phyloP scores from a whole-genome alignment of 2,888 invertebrate species.

The Hypena proboscidalis region DNA sequence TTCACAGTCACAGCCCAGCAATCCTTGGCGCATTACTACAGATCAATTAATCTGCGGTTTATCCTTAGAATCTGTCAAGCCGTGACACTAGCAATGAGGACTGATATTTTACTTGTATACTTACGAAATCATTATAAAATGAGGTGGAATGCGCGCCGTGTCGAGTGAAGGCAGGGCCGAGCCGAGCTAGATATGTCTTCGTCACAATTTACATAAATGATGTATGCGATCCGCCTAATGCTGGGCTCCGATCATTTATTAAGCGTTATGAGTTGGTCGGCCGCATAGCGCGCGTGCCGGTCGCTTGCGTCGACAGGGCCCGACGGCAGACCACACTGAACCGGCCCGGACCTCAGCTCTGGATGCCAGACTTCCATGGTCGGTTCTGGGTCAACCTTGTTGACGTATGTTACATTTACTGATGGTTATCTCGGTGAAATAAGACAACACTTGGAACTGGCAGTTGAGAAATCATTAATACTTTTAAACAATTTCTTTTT shows the following conservation, averaged over 20 bases:
- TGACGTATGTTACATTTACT: constrained; percentile 72
- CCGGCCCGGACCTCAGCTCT: constrained; percentile 42
- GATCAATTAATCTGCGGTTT: too few relatives aligned
- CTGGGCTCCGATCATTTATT: constrained; percentile 80
- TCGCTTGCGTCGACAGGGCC: constrained; percentile 71
- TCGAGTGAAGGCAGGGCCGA: constrained; percentile 72
- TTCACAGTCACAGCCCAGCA: too few relatives aligned
- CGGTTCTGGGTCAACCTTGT: constrained; percentile 67
- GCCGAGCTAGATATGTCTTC: constrained; percentile 83
- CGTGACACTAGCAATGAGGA: constrained; percentile 55
- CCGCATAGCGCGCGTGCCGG: constrained; percentile 81
- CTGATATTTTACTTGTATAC: constrained; percentile 55
- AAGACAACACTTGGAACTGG: constrained; percentile 32
- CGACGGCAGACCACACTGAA: constrained; percentile 75
- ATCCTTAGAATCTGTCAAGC: too few relatives aligned
- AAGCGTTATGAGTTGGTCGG: constrained; percentile 65
- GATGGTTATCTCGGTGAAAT: constrained; percentile 60
- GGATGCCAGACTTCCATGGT: constrained; percentile 52
- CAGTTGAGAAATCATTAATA: too few relatives aligned
- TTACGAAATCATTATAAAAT: constrained; percentile 58
- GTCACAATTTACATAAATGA: constrained; percentile 86
- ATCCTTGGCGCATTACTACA: too few relatives aligned
- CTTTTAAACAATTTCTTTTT: too few relatives aligned
- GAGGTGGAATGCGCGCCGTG: constrained; percentile 78
- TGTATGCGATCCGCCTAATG: constrained; percentile 83